phyloP scores from a whole-genome alignment of 2,113 vertebrate genomes.

The Pampusana beccarii region DNA sequence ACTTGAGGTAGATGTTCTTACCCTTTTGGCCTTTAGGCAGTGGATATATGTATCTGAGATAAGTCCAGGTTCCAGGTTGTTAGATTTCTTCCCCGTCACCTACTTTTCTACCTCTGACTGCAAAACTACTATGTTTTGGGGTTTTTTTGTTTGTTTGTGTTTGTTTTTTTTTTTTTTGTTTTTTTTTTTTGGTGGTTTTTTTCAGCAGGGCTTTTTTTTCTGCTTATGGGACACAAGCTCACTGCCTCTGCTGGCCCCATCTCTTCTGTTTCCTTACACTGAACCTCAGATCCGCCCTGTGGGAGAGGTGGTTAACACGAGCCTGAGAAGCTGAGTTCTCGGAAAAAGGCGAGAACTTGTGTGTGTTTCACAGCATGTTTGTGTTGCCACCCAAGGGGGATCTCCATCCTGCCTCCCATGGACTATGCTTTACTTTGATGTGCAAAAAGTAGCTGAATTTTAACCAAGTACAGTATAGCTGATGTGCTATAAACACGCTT shows the following conservation, averaged over 20 bases:
- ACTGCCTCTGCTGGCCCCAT: background rate
- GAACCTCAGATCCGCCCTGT: background rate
- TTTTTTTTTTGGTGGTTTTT: background rate
- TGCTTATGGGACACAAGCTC: background rate
- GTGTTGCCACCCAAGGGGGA: background rate
- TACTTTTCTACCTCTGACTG: background rate
- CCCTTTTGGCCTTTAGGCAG: background rate
- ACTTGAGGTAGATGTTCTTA: background rate
- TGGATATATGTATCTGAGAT: background rate
- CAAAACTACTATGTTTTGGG: background rate
- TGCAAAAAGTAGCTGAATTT: background rate
- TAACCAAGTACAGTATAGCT: background rate
- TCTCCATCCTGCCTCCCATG: background rate
- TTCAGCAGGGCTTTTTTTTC: background rate
- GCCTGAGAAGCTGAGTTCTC: background rate
- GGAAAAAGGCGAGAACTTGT: background rate
- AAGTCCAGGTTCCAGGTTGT: background rate
- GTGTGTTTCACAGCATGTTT: background rate
- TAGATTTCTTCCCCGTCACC: background rate
- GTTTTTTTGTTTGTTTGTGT: no score
- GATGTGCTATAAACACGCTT: accelerated
- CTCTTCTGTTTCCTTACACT: background rate
- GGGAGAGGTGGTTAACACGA: background rate
- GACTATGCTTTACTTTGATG: background rate
- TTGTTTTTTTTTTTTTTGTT: no score